phyloP scores from a whole-genome alignment of 2,888 invertebrate species.

The Pammene aurita region DNA sequence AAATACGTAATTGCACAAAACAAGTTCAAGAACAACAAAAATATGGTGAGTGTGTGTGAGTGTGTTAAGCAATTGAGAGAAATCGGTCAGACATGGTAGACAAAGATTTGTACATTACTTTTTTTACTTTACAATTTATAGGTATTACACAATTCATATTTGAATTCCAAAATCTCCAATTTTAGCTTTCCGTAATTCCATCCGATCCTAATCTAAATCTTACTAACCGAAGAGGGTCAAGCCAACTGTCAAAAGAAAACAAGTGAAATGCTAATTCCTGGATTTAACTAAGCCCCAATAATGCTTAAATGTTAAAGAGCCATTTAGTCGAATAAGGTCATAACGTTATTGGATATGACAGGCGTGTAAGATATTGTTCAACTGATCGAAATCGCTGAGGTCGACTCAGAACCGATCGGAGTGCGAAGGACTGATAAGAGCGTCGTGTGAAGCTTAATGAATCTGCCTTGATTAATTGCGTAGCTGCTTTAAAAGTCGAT shows the following conservation, averaged over 20 bases:
- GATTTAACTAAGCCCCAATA: constrained; percentile 9
- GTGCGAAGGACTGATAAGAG: constrained; percentile 17
- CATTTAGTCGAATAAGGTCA: neutral
- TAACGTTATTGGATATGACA: neutral
- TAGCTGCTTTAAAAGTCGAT: neutral
- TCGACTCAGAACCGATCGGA: neutral
- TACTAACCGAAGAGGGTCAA: constrained; percentile 21
- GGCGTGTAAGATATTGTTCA: neutral
- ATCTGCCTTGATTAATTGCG: constrained; percentile 31
- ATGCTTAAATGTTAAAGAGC: constrained; percentile 7
- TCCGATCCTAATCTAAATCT: constrained; percentile 11
- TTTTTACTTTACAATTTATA: no score
- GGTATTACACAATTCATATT: neutral
- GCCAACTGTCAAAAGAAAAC: constrained; percentile 32
- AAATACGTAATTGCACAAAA: no score
- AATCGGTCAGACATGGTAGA: no score
- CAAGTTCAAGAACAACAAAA: no score
- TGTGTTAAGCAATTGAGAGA: no score
- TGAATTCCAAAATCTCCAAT: neutral
- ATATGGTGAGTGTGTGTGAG: no score
- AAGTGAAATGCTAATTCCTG: constrained; percentile 24
- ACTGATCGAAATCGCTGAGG: constrained; percentile 3
- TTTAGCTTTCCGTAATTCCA: constrained; percentile 14
- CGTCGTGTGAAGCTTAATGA: constrained; percentile 23
- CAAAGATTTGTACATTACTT: no score